phyloP scores from a whole-genome alignment of 2,113 vertebrate species.

The Nothoprocta pentlandii region DNA sequence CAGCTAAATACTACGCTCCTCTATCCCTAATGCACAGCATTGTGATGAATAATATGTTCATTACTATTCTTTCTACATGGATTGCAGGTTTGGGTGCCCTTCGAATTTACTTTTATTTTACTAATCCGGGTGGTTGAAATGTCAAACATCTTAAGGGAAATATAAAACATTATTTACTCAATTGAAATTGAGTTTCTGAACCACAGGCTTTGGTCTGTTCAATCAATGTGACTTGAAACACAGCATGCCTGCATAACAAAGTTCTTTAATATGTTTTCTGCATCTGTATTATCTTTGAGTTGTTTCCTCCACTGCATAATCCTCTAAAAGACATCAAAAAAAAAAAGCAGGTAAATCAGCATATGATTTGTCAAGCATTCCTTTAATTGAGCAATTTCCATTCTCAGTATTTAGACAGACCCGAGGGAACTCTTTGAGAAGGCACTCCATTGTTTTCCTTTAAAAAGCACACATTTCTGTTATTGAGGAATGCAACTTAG shows the following conservation, averaged over 20 bases:
- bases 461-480: background rate
- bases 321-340: background rate
- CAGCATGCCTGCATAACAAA: background rate
- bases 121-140: background rate
- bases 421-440: background rate
- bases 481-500: background rate
- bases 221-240: accelerated
- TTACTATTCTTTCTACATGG: background rate
- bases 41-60: background rate
- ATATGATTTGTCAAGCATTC: background rate
- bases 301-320: background rate
- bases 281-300: background rate
- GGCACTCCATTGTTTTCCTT: background rate
- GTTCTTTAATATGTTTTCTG: background rate
- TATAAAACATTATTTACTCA: background rate
- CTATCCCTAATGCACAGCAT: background rate
- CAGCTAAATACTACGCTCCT: background rate
- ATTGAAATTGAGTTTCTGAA: background rate
- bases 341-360: background rate
- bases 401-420: background rate
- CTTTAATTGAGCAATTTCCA: conserved; percentile 1
- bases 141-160: background rate
- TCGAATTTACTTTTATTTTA: background rate
- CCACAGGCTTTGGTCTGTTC: background rate
- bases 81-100: background rate